phyloP scores from a whole-genome alignment of 2,113 vertebrate genomes.

The Ariopsis seemanni region DNA sequence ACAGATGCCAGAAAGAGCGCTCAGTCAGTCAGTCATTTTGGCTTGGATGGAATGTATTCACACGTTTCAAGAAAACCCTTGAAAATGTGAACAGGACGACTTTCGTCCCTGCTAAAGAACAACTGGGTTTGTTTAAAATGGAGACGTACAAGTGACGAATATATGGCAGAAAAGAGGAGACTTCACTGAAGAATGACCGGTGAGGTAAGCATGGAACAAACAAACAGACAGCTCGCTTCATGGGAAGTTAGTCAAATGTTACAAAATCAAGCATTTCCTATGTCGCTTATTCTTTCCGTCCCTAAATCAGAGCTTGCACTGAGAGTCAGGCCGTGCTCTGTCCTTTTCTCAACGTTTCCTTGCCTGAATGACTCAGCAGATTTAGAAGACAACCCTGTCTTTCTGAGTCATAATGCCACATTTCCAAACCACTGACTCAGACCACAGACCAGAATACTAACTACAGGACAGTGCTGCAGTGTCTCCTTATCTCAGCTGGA shows the following conservation, averaged over 20 bases:
- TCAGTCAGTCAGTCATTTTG: not conserved
- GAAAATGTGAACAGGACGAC: not conserved
- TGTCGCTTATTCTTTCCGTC: not conserved
- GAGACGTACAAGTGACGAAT: not conserved
- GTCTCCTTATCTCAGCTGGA: conserved; percentile 18
- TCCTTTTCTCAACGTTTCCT: not conserved
- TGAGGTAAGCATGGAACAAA: not conserved
- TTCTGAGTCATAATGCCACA: not conserved
- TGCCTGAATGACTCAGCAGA: conserved; percentile 34
- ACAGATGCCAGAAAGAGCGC: not conserved
- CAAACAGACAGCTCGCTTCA: not conserved
- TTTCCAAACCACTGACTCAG: conserved; percentile 14
- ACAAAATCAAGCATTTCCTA: not conserved
- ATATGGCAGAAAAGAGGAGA: not conserved
- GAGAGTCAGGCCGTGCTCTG: not conserved
- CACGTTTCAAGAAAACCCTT: not conserved
- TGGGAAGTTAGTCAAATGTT: not conserved
- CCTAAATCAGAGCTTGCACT: not conserved
- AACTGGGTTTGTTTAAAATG: not conserved
- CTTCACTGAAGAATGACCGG: not conserved
- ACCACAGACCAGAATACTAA: conserved; percentile 31
- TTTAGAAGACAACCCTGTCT: conserved; percentile 7
- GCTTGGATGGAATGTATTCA: not conserved
- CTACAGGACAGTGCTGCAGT: conserved; percentile 4
- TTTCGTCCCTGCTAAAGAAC: not conserved